phyloP scores from a whole-genome alignment of 2,888 invertebrate species.

The Muscina levida region DNA sequence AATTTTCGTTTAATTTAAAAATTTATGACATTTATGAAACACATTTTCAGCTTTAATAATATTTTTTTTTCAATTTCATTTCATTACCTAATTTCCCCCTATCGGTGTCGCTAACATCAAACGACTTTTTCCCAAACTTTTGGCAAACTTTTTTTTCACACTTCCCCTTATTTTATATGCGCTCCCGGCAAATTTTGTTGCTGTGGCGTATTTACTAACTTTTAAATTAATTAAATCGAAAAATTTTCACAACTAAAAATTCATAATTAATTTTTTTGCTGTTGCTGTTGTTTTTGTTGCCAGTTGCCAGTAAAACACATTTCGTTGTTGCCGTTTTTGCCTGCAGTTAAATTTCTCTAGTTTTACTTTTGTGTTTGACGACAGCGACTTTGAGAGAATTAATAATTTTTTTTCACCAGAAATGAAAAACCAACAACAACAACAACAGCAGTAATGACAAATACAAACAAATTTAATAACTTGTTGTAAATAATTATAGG shows the following conservation, averaged over 20 bases:
- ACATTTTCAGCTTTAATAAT: no score
- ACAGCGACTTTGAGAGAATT: conserved; percentile 6
- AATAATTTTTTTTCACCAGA: conserved; percentile 20
- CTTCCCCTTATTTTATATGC: no score
- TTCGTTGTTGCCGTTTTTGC: background rate
- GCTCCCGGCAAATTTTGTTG: no score
- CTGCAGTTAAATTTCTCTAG: background rate
- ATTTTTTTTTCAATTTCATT: no score
- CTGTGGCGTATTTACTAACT: background rate
- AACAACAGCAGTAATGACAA: background rate
- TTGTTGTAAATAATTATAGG: no score
- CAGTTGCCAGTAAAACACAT: background rate
- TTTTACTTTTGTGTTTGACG: background rate
- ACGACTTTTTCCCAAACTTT: no score
- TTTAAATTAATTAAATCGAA: background rate
- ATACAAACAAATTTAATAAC: no score
- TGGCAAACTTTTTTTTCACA: no score
- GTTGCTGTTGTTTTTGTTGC: no score
- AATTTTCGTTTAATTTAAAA: no score
- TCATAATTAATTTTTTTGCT: conserved; percentile 8
- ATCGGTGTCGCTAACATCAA: background rate
- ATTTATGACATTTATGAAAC: no score
- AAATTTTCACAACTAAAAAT: background rate
- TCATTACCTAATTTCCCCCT: no score
- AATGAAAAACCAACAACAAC: conserved; percentile 16